Percentiles rank a stretch among this genome's conserved stretches.
These are phyloP conservation scores for Chlorops oryzae DNA, from an alignment of 1,140 invertebrate species.

Conservation along the genomic window DNA sequence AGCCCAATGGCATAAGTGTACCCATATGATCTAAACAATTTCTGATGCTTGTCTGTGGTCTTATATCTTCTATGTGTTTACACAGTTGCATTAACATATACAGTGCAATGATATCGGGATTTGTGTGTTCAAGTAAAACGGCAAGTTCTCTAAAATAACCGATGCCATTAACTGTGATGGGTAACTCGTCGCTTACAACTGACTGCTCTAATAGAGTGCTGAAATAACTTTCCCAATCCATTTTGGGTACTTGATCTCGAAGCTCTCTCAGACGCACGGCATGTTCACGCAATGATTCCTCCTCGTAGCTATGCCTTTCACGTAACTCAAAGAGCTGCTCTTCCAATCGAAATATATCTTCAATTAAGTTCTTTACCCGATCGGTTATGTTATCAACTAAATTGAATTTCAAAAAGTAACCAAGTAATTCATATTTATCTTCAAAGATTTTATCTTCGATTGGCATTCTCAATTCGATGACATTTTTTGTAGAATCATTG, in stretches of 20 bases:
- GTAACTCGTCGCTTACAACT: no score
- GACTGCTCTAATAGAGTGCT: slow-evolving; percentile 12
- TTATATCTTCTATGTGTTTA: background rate
- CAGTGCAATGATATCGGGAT: background rate
- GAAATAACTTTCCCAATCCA: slow-evolving; percentile 22
- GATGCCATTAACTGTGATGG: no score
- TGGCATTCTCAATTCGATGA: slow-evolving; percentile 20
- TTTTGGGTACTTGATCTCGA: slow-evolving; percentile 13
- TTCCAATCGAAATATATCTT: background rate
- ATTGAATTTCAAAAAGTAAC: slow-evolving; percentile 4
- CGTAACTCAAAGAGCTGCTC: background rate
- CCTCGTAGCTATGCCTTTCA: background rate
- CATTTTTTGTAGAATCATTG: slow-evolving; percentile 23
- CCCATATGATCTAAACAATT: slow-evolving; percentile 1
- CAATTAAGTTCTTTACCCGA: background rate
- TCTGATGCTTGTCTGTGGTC: background rate
- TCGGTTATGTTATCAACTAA: background rate
- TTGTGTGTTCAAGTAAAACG: slow-evolving; percentile 7
- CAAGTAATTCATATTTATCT: slow-evolving; percentile 5
- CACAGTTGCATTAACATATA: slow-evolving; percentile 3
- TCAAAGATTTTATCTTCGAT: background rate
- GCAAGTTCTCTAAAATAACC: slow-evolving; percentile 22
- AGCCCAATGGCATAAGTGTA: slow-evolving; percentile 25
- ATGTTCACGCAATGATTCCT: background rate
- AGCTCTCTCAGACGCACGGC: background rate